These are phyloP conservation scores for Phlogophora meticulosa DNA, from an alignment of 2,888 invertebrate genomes.

Conservation along the genomic window DNA sequence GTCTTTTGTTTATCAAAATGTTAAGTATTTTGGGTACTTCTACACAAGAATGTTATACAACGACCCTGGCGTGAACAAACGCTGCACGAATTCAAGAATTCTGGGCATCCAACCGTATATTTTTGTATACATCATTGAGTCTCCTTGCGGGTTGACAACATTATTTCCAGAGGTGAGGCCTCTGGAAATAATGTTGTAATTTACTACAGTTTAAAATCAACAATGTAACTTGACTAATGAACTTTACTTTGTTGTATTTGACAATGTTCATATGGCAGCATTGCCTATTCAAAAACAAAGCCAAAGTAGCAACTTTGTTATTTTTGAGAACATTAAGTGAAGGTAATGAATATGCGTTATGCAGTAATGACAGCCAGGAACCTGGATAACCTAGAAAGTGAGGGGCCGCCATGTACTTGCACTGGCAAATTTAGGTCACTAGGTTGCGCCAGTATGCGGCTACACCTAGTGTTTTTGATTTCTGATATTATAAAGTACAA, in stretches of 20 bases:
- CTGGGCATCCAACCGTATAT: constrained; percentile 59
- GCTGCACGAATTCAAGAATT: constrained; percentile 59
- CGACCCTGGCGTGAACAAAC: constrained; percentile 51
- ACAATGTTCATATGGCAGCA: constrained; percentile 9
- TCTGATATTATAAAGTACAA: constrained; percentile 25
- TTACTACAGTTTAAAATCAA: constrained; percentile 28
- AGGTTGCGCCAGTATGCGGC: constrained; percentile 63
- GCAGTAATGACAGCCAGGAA: constrained; percentile 29
- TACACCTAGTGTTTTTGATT: constrained; percentile 43
- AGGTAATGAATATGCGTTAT: constrained; percentile 1
- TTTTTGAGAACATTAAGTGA: neutral
- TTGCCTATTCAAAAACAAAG: constrained; percentile 15
- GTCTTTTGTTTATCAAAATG: constrained; percentile 42
- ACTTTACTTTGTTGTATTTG: constrained; percentile 13
- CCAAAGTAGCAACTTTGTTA: neutral
- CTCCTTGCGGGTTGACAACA: constrained; percentile 52
- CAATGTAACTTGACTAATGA: no score
- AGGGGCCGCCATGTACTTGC: constrained; percentile 57
- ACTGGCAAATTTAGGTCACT: constrained; percentile 71
- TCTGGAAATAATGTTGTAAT: no score
- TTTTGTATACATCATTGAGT: constrained; percentile 62
- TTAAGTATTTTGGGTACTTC: constrained; percentile 39
- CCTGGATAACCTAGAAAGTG: constrained; percentile 52
- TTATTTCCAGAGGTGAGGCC: constrained; percentile 50
- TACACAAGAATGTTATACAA: constrained; percentile 38